Conservation (phyloP, 2,113 vertebrate genomes). For the Muscicapa adusta region DNA sequence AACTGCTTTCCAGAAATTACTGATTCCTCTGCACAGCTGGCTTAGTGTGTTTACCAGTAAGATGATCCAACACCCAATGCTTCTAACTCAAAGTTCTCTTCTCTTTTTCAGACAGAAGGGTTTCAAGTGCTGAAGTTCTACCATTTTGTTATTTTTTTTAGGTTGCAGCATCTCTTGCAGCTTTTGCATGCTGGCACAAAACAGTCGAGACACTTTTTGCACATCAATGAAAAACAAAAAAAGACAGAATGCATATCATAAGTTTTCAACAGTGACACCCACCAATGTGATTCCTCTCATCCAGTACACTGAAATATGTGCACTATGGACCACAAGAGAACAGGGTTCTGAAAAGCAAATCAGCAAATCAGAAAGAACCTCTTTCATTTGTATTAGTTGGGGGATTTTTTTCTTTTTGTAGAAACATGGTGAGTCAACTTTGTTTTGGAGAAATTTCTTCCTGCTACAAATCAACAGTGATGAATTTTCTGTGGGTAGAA, state of each 20-base stretch:
- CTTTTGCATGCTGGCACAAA: background rate
- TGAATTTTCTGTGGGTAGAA: conserved; percentile 57
- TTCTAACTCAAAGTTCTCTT: background rate
- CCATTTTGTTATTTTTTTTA: background rate
- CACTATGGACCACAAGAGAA: background rate
- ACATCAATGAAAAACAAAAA: background rate
- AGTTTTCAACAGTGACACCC: background rate
- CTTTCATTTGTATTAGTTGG: background rate
- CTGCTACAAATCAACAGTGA: conserved; percentile 42
- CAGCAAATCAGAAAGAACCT: no score
- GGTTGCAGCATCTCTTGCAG: background rate
- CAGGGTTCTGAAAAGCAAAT: background rate
- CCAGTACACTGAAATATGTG: rapidly evolving
- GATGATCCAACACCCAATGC: rapidly evolving
- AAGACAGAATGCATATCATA: background rate
- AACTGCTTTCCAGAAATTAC: background rate
- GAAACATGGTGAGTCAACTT: background rate
- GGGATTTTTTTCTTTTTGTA: background rate
- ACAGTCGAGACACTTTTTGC: background rate
- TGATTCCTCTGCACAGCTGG: background rate
- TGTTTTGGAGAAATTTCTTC: conserved; percentile 56
- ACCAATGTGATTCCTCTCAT: background rate
- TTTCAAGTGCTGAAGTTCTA: background rate
- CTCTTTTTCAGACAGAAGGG: background rate
- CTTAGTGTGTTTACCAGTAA: background rate